Evolutionary conservation across 2,888 invertebrate species (phyloP).

Genomic region (Macaria notata): DNA sequence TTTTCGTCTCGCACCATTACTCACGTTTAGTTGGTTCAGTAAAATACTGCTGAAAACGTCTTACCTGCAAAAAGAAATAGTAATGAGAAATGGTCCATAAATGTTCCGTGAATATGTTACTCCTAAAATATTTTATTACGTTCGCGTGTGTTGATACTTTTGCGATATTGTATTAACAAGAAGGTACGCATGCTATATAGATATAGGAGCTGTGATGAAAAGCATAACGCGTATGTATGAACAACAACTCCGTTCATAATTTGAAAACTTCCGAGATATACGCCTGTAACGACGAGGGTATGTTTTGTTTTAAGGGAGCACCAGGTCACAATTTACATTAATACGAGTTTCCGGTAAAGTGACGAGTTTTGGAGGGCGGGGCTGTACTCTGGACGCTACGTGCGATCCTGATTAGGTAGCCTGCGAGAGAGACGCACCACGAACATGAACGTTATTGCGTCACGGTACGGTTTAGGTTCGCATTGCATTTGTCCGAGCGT

Average conservation of each 20-base stretch:
- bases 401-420: slow-evolving; percentile 25
- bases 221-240: slow-evolving; percentile 22
- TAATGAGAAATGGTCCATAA: slow-evolving; percentile 3
- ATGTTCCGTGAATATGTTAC: not conserved
- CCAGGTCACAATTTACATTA: slow-evolving; percentile 65
- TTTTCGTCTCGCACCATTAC: not conserved
- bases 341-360: slow-evolving; percentile 58
- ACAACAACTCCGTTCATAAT: slow-evolving; percentile 34
- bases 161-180: not conserved
- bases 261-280: slow-evolving; percentile 38
- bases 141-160: slow-evolving; percentile 1
- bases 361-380: slow-evolving; percentile 44
- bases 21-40: slow-evolving; percentile 6
- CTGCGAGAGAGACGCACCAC: slow-evolving; percentile 15
- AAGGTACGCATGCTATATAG: not conserved
- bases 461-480: no score
- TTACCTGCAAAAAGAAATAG: slow-evolving; percentile 37
- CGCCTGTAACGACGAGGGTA: slow-evolving; percentile 46
- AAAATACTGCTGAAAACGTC: slow-evolving; percentile 11
- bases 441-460: no score
- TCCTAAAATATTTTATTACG: slow-evolving; percentile 2
- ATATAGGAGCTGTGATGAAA: slow-evolving; percentile 3
- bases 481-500: no score
- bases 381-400: not conserved
- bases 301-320: slow-evolving; percentile 48